Evolutionary conservation across 2,888 invertebrate genomes (phyloP), one percentile per base, ranked within the genome.

Genomic region (Lasius platythorax): DNA sequence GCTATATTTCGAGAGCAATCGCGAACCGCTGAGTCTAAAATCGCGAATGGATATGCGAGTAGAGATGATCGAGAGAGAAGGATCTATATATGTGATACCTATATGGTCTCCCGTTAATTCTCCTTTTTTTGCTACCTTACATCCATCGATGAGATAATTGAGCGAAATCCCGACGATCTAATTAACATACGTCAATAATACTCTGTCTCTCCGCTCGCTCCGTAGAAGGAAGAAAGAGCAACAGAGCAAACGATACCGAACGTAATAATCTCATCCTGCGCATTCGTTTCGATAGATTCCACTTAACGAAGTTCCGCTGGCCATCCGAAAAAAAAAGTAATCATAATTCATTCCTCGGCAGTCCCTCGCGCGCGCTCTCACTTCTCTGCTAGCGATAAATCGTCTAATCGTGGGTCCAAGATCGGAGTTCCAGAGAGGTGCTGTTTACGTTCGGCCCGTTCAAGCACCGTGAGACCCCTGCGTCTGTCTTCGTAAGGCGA

Each of bases 201-300:
- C 11, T 4, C 33, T n/a, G 4, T n/a, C 18, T 23, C 23, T 23
- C 23, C 23, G 23, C 23, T 53, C 50, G 6, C 11, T 43, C 6
- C 28, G 46, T 46, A 46, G 15, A 18, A 56, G 12, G 43, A 28
- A 37, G 30, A 33, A 66, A 18, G 40, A 66, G 53, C 23, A 23
- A 46, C 18, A n/a, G n/a, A 28, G 28, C 30, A 12, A 43, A 56
- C 40, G 67, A 46, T 81, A 81, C 73, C 79, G n/a, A 28, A 18
- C 12, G 79, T 61, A 81, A 50, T 73, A 81, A 73, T 73, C 79
- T 61, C 43, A 61, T 72, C 61, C 79, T 73, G 33, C 46, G 79
- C 72, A 79, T 81, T 81, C 61, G 83, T 81, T 81, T 83, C 68
- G 68, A 81, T 83, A 83, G 43, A 83, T 70, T 28, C 81, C 61